These are phyloP conservation scores for Xanthia icteritia DNA, from an alignment of 2,888 invertebrate species.

Conservation along the genomic window DNA sequence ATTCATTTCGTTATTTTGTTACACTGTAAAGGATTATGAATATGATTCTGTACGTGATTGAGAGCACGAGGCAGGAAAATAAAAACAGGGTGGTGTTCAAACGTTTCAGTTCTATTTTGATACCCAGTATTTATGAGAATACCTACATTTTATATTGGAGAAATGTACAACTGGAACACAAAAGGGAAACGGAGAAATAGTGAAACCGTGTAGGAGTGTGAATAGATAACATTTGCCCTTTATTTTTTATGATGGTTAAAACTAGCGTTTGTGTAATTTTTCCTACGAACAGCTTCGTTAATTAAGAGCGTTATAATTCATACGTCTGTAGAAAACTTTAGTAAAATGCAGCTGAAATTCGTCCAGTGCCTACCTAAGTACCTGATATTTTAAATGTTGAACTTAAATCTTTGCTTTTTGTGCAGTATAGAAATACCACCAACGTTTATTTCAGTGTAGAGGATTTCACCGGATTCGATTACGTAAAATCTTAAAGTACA, in stretches of 20 bases:
- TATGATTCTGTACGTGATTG: neutral
- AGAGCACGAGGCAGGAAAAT: slow-evolving; percentile 8
- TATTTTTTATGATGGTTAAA: neutral
- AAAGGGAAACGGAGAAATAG: neutral
- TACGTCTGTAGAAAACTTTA: neutral
- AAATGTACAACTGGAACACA: neutral
- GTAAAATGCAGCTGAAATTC: neutral
- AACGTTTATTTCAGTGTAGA: neutral
- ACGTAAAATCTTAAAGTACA: slow-evolving; percentile 25
- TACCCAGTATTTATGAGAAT: neutral
- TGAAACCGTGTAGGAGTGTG: neutral
- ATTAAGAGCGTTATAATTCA: slow-evolving; percentile 5
- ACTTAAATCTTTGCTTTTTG: neutral
- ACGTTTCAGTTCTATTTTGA: slow-evolving; percentile 15
- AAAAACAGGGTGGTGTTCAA: slow-evolving; percentile 6
- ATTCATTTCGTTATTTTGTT: neutral
- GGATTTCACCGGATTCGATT: slow-evolving; percentile 10
- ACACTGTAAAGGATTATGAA: neutral
- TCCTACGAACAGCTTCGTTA: neutral
- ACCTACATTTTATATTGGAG: slow-evolving; percentile 2
- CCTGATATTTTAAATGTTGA: neutral
- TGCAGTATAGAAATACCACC: neutral
- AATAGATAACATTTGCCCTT: neutral
- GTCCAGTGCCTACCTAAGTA: neutral
- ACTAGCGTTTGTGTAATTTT: neutral